Percentiles rank a stretch among this genome's conserved stretches.
Evolutionary conservation across 1,140 invertebrate genomes (phyloP).

Genomic region (Aphelenchoides avenae): DNA sequence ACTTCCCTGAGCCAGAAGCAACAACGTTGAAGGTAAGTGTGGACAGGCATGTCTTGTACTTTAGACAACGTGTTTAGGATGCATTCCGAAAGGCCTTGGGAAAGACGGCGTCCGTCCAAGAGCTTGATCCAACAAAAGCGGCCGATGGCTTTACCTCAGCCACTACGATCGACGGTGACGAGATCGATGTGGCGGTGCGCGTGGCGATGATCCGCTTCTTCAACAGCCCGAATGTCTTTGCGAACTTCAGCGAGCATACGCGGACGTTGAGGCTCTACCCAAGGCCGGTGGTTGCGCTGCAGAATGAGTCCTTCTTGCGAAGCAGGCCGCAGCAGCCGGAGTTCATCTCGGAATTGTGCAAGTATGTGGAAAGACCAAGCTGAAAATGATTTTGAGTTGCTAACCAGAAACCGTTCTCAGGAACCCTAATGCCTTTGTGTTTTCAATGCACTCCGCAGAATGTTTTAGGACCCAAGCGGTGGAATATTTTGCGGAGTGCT

Average conservation of each 20-base stretch:
- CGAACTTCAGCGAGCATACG: conserved; percentile 95
- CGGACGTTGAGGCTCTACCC: conserved; percentile 91
- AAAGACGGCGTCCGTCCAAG: conserved; percentile 22
- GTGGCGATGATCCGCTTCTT: conserved; percentile 97
- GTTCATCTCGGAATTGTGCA: conserved; percentile 83
- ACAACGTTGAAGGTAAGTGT: conserved; percentile 31
- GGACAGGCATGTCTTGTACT: neutral
- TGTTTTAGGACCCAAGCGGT: conserved; percentile 70
- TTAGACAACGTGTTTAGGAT: no score
- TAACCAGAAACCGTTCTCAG: no score
- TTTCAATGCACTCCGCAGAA: conserved; percentile 4
- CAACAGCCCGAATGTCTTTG: conserved; percentile 90
- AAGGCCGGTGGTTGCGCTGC: conserved; percentile 93
- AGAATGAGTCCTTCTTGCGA: conserved; percentile 92
- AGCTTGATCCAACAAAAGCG: neutral
- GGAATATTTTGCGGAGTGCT: conserved; percentile 97
- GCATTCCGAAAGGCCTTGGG: conserved; percentile 40
- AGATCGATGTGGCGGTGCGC: conserved; percentile 87
- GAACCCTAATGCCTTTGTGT: neutral
- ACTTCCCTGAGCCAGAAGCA: conserved; percentile 52
- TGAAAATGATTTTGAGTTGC: neutral
- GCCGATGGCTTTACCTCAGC: neutral
- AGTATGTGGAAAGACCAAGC: conserved; percentile 34
- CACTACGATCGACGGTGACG: conserved; percentile 47
- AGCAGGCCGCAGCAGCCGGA: conserved; percentile 75